These are phyloP conservation scores for Ernsta delagoae DNA, from an alignment of 2,888 invertebrate genomes.

Conservation along the genomic window DNA sequence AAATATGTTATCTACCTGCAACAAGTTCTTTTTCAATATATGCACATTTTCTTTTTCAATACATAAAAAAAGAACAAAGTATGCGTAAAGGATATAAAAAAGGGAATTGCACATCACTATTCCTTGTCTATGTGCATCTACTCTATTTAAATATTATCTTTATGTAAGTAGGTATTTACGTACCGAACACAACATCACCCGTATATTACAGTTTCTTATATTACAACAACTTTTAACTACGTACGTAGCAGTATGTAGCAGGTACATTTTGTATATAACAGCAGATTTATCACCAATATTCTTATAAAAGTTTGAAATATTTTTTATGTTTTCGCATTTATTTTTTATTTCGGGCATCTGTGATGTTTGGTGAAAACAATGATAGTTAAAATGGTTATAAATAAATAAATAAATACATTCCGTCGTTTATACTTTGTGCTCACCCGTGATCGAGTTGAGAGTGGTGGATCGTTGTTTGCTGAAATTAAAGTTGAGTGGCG, in stretches of 20 bases:
- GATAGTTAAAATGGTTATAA: slow-evolving; percentile 31
- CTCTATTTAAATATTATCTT: slow-evolving; percentile 55
- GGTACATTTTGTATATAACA: neutral
- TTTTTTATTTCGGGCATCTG: slow-evolving; percentile 27
- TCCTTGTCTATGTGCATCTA: slow-evolving; percentile 67
- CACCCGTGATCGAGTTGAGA: slow-evolving; percentile 91
- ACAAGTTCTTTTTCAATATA: too few relatives aligned
- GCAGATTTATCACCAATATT: neutral
- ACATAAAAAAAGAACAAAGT: slow-evolving; percentile 42
- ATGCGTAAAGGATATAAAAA: slow-evolving; percentile 54
- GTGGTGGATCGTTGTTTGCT: slow-evolving; percentile 89
- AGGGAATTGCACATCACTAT: slow-evolving; percentile 67
- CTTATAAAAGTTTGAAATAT: neutral
- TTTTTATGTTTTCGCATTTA: too few relatives aligned
- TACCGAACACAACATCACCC: slow-evolving; percentile 33
- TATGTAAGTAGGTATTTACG: slow-evolving; percentile 31
- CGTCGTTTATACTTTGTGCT: slow-evolving; percentile 42
- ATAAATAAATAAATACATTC: slow-evolving; percentile 46
- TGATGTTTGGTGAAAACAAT: slow-evolving; percentile 32
- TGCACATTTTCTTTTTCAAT: too few relatives aligned
- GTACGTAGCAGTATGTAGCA: too few relatives aligned
- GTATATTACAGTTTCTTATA: too few relatives aligned
- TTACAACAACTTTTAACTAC: too few relatives aligned
- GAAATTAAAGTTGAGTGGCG: slow-evolving; percentile 93
- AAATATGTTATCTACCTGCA: slow-evolving; percentile 42